Evolutionary conservation across 2,888 invertebrate genomes (phyloP).

Genomic region (Harpalus rubripes): DNA sequence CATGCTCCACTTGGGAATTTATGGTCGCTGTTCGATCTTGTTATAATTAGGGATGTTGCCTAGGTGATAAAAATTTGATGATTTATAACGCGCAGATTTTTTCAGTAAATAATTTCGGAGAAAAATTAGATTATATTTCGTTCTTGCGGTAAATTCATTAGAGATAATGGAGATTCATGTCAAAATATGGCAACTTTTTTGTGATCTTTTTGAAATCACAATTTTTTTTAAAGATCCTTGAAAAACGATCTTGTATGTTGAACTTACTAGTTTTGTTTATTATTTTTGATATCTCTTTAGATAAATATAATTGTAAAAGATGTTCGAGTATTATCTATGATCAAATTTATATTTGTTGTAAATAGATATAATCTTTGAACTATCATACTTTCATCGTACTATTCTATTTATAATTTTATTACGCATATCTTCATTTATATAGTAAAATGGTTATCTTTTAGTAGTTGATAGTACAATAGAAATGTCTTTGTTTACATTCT

Average conservation of each 20-base stretch:
- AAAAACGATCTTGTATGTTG: background rate
- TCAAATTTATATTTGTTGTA: background rate
- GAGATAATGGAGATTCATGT: background rate
- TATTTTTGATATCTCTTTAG: background rate
- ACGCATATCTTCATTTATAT: background rate
- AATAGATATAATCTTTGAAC: background rate
- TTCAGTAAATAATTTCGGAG: background rate
- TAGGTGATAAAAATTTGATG: constrained; percentile 7
- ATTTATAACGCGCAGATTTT: constrained; percentile 20
- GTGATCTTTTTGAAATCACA: too few relatives aligned
- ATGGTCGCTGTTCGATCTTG: constrained; percentile 12
- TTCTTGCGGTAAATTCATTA: background rate
- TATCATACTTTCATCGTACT: background rate
- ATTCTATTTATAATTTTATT: background rate
- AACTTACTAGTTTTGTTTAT: background rate
- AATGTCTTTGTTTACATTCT: background rate
- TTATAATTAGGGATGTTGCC: constrained; percentile 44
- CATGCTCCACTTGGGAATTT: constrained; percentile 11
- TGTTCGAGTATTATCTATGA: background rate
- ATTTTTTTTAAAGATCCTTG: background rate
- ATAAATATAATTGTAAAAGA: background rate
- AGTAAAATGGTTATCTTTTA: background rate
- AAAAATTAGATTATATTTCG: background rate
- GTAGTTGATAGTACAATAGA: background rate
- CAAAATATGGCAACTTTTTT: too few relatives aligned